Evolutionary conservation across 2,888 invertebrate genomes (phyloP).

Genomic region (Pyrrhosoma nymphula): DNA sequence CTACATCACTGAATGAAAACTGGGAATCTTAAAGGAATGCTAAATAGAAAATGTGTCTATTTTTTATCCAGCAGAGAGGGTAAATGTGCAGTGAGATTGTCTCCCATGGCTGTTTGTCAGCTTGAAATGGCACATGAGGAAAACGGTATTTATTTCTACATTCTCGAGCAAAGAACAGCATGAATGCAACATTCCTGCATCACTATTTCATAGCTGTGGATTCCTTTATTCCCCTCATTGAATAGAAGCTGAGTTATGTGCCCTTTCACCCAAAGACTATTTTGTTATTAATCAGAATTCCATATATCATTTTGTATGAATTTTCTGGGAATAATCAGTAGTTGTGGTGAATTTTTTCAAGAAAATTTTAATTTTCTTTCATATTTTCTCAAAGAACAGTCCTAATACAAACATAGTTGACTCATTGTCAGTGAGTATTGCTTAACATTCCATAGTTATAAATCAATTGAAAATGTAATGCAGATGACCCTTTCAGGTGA

Average conservation of each 20-base stretch:
- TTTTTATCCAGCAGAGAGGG: slow-evolving; percentile 49
- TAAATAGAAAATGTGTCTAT: slow-evolving; percentile 39
- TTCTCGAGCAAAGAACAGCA: slow-evolving; percentile 44
- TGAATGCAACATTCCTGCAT: slow-evolving; percentile 40
- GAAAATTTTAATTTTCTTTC: not conserved
- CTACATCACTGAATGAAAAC: slow-evolving; percentile 66
- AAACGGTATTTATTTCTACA: slow-evolving; percentile 55
- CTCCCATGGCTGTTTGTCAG: slow-evolving; percentile 22
- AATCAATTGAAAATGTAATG: not conserved
- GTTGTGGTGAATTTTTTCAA: not conserved
- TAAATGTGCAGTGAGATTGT: slow-evolving; percentile 1
- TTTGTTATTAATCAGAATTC: slow-evolving; percentile 16
- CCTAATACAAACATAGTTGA: not conserved
- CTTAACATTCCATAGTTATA: slow-evolving; percentile 18
- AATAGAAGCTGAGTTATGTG: not conserved
- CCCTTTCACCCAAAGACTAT: slow-evolving; percentile 13
- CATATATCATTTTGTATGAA: not conserved
- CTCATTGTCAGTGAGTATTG: not conserved
- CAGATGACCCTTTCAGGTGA: not conserved
- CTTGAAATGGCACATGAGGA: slow-evolving; percentile 40
- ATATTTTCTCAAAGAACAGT: not conserved
- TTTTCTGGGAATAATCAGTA: slow-evolving; percentile 16
- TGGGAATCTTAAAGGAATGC: slow-evolving; percentile 52
- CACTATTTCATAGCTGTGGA: slow-evolving; percentile 38
- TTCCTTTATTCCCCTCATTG: not conserved